Conservation (phyloP, 1,140 invertebrate species). For the Xylocopa sonorina region DNA sequence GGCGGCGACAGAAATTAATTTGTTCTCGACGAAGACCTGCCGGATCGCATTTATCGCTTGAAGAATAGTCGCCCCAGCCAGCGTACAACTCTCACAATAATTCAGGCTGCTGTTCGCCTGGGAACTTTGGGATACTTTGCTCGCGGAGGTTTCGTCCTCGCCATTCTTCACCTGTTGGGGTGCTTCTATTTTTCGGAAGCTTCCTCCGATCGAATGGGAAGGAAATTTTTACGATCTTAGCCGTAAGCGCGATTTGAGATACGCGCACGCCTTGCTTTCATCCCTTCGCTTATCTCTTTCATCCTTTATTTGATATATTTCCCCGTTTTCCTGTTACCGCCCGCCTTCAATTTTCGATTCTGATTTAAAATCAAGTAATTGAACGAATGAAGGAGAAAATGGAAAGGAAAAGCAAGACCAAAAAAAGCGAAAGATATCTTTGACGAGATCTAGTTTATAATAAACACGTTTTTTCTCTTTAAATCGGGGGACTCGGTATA, state of each 20-base stretch:
- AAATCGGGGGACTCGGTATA: no score
- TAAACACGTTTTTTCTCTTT: no score
- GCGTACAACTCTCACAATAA: constrained; percentile 51
- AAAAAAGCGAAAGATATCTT: no score
- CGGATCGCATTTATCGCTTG: constrained; percentile 56
- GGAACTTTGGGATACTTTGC: constrained; percentile 46
- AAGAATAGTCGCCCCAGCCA: constrained; percentile 33
- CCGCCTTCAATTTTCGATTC: no score
- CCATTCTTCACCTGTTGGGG: constrained; percentile 41
- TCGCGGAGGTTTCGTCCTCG: neutral
- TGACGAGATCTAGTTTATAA: no score
- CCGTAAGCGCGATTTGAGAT: neutral
- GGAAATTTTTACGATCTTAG: constrained; percentile 15
- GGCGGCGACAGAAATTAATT: constrained; percentile 56
- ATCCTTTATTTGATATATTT: no score
- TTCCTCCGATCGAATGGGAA: constrained; percentile 14
- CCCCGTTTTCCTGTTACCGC: neutral
- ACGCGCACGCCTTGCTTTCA: neutral
- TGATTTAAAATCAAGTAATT: no score
- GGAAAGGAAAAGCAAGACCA: no score
- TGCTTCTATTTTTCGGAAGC: constrained; percentile 27
- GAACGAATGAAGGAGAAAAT: no score
- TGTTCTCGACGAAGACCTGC: constrained; percentile 42
- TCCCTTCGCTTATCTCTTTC: no score
- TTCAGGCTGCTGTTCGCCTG: constrained; percentile 39